Conservation (phyloP, 2,113 vertebrate species). For the Festucalex cinctus region DNA sequence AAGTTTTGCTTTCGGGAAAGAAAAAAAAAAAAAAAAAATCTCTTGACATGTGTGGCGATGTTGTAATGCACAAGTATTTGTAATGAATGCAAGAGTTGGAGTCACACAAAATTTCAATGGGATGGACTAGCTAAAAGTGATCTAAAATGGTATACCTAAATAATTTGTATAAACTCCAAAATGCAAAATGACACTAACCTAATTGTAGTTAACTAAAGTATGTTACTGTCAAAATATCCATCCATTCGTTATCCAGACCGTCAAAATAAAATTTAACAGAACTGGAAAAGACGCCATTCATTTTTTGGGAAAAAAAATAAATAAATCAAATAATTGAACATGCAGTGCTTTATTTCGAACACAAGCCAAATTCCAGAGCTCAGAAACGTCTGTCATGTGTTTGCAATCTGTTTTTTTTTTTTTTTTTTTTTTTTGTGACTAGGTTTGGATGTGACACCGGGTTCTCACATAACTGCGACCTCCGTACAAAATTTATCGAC, state of each 20-base stretch:
- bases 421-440: too few species aligned
- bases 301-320: conserved; percentile 32
- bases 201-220: conserved; percentile 22
- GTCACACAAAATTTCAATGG: not conserved
- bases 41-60: not conserved
- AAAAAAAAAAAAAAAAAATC: too few species aligned
- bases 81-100: not conserved
- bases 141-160: not conserved
- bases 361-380: conserved; percentile 33
- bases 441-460: conserved; percentile 31
- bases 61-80: not conserved
- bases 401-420: conserved; percentile 60
- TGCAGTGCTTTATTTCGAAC: conserved; percentile 26
- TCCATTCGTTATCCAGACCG: not conserved
- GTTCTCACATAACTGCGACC: conserved; percentile 36
- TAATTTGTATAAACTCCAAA: not conserved
- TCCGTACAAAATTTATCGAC: conserved; percentile 3
- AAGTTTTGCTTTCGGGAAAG: conserved; percentile 1
- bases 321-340: conserved; percentile 29
- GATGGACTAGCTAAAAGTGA: not conserved
- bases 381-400: conserved; percentile 45
- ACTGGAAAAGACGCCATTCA: conserved; percentile 27
- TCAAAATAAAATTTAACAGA: conserved; percentile 24
- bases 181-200: conserved; percentile 35
- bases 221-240: conserved; percentile 19